A percentile compares a stretch with the other conserved stretches of the same genome.
Evolutionary conservation across 2,113 vertebrate species (phyloP).

Genomic region (Tragulus kanchil): DNA sequence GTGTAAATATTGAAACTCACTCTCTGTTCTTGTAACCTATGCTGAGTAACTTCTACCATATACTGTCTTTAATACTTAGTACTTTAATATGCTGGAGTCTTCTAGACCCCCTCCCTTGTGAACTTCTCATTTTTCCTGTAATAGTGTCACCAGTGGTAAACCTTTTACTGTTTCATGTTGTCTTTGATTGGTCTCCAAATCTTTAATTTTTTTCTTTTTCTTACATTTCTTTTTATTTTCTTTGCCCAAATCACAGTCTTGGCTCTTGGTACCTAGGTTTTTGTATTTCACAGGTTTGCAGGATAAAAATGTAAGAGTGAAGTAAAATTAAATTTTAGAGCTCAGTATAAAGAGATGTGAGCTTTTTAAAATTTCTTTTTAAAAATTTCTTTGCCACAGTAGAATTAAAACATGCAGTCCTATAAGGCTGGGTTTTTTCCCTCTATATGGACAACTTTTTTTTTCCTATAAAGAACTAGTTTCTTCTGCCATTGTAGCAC

Average conservation of each 20-base stretch:
- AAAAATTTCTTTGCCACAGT: too few relatives aligned
- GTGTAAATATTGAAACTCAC: not conserved
- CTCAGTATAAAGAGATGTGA: not conserved
- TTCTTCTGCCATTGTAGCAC: not conserved
- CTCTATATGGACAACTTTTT: too few relatives aligned
- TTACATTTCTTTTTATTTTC: not conserved
- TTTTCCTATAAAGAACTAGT: not conserved
- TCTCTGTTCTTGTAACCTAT: not conserved
- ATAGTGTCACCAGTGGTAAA: not conserved
- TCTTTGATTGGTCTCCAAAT: not conserved
- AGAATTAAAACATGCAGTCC: too few relatives aligned
- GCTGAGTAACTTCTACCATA: not conserved
- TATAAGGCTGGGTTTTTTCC: not conserved
- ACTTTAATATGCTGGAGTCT: not conserved
- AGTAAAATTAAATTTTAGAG: not conserved
- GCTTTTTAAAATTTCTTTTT: too few relatives aligned
- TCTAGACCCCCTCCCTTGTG: not conserved
- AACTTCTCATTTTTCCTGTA: not conserved
- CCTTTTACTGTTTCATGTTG: not conserved
- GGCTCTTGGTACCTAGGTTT: not conserved
- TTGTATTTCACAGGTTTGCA: slow-evolving; percentile 4
- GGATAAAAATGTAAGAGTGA: not conserved
- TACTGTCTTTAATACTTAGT: not conserved
- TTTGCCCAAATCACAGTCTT: not conserved
- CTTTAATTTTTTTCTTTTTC: not conserved